phyloP scores from a whole-genome alignment of 2,888 invertebrate genomes.

The Poecilus cupreus region DNA sequence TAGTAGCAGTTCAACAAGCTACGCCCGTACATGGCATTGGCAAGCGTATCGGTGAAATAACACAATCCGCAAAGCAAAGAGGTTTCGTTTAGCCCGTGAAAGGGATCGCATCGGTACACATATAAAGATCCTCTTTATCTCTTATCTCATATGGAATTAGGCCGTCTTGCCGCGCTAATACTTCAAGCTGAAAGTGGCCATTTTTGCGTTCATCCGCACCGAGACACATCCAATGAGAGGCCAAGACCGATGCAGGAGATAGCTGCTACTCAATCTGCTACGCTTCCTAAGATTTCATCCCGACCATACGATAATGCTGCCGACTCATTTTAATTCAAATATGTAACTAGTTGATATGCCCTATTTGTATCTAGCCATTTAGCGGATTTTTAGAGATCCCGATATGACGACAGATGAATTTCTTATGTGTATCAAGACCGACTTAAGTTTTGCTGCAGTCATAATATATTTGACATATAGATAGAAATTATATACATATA shows the following conservation, averaged over 20 bases:
- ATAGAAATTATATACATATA: no score
- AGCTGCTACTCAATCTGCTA: background rate
- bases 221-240: background rate
- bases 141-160: conserved; percentile 69
- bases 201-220: conserved; percentile 34
- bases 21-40: background rate
- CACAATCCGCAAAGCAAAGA: conserved; percentile 33
- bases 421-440: no score
- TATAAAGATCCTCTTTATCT: conserved; percentile 66
- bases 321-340: no score
- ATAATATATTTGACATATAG: no score
- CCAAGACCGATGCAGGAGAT: background rate
- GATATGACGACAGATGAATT: no score
- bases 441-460: no score
- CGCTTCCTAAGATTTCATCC: no score
- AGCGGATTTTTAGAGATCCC: no score
- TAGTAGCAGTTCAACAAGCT: no score
- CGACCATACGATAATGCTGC: no score
- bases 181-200: conserved; percentile 43
- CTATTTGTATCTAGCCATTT: no score
- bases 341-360: no score
- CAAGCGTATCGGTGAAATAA: conserved; percentile 9
- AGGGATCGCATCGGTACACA: conserved; percentile 57
- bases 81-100: conserved; percentile 50
- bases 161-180: conserved; percentile 40